phyloP scores from a whole-genome alignment of 2,113 vertebrate genomes.

The Gnathonemus longibarbis region DNA sequence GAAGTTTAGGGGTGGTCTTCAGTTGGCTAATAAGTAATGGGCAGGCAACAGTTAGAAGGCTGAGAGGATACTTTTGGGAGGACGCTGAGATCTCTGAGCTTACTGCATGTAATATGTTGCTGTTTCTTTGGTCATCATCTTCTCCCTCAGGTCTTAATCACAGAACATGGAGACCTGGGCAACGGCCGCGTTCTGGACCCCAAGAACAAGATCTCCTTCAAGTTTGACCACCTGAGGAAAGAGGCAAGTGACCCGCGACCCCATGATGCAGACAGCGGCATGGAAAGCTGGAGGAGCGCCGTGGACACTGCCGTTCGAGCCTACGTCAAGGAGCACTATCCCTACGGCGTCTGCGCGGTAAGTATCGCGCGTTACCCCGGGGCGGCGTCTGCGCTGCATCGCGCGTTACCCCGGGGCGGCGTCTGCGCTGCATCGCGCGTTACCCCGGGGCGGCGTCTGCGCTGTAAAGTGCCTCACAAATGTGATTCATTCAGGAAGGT shows the following conservation, averaged over 20 bases:
- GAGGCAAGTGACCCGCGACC: conserved; percentile 86
- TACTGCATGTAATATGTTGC: background rate
- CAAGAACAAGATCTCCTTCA: conserved; percentile 83
- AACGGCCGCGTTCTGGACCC: conserved; percentile 93
- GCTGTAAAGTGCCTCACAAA: conserved; percentile 10
- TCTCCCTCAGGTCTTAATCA: conserved; percentile 84
- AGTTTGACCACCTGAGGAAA: conserved; percentile 94
- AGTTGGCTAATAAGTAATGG: background rate
- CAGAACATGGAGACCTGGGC: conserved; percentile 91
- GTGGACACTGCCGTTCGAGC: conserved; percentile 80
- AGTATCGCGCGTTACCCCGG: conserved; percentile 25
- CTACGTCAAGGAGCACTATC: conserved; percentile 95
- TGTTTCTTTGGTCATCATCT: background rate
- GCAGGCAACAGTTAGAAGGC: background rate
- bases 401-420: too few relatives aligned
- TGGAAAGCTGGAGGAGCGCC: conserved; percentile 85
- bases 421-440: background rate
- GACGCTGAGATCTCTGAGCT: background rate
- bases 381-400: too few relatives aligned
- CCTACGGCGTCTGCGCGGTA: conserved; percentile 89
- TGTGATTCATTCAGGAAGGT: too few relatives aligned
- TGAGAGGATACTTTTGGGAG: background rate
- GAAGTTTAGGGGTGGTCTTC: background rate
- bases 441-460: background rate
- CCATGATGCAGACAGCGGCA: conserved; percentile 74